These are phyloP conservation scores for Spheniscus humboldti DNA, from an alignment of 2,797 vertebrate species.

Conservation along the genomic window DNA sequence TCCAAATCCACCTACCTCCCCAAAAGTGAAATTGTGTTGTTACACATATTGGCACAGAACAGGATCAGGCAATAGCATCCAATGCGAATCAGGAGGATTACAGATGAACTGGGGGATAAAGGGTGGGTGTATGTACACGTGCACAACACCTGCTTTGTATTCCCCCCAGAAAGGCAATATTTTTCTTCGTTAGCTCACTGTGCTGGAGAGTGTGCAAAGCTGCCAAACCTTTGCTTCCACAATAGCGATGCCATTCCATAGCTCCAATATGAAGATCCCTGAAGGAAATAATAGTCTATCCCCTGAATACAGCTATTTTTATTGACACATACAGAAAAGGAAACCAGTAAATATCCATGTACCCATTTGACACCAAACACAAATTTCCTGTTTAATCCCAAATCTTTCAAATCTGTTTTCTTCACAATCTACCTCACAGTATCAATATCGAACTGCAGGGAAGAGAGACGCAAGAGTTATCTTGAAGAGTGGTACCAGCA, in stretches of 20 bases:
- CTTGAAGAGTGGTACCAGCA: neutral
- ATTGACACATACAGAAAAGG: neutral
- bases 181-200: neutral
- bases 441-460: neutral
- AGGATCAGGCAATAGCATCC: neutral
- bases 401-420: neutral
- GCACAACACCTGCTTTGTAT: neutral
- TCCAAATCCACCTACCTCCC: constrained; percentile 40
- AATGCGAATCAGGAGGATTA: neutral
- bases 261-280: neutral
- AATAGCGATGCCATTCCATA: neutral
- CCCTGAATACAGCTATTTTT: neutral
- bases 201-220: neutral
- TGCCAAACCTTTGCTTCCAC: neutral
- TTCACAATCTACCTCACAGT: neutral
- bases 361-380: neutral
- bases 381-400: neutral
- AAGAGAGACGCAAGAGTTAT: neutral
- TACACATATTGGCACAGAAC: neutral
- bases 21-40: neutral
- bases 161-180: neutral
- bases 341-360: neutral
- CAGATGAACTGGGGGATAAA: neutral
- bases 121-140: neutral
- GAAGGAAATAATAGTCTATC: fast-evolving